Evolutionary conservation across 2,888 invertebrate genomes (phyloP).

Genomic region (Hyles lineata): DNA sequence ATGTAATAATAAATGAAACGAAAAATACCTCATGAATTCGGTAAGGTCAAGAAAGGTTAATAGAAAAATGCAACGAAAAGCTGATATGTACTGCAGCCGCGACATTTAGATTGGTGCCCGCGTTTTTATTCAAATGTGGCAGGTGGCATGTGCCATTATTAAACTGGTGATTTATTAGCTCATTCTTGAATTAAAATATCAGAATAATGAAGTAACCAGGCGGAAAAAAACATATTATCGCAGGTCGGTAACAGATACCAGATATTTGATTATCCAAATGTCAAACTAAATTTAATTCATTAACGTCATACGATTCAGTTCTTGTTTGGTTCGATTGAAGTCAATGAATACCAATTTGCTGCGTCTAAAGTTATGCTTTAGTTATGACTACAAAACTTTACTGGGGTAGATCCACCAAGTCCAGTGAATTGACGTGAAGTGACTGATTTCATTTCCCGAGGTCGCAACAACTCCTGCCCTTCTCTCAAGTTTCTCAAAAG

Average conservation of each 20-base stretch:
- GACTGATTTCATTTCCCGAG: too few relatives aligned
- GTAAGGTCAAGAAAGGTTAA: slow-evolving; percentile 1
- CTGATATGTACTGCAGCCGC: slow-evolving; percentile 5
- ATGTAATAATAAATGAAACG: slow-evolving; percentile 6
- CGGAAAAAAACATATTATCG: slow-evolving; percentile 7
- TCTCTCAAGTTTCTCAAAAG: too few relatives aligned
- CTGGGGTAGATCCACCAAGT: too few relatives aligned
- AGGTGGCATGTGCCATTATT: slow-evolving; percentile 3
- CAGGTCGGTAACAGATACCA: slow-evolving; percentile 17
- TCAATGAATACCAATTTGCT: too few relatives aligned
- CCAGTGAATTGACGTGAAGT: too few relatives aligned
- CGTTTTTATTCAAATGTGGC: slow-evolving; percentile 10
- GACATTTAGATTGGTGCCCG: slow-evolving; percentile 9
- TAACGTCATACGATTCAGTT: too few relatives aligned
- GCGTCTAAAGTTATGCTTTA: too few relatives aligned
- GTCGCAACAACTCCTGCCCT: too few relatives aligned
- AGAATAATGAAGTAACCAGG: not conserved
- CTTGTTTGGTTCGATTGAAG: too few relatives aligned
- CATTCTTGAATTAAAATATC: not conserved
- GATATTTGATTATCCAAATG: not conserved
- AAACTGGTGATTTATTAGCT: not conserved
- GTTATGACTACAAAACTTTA: too few relatives aligned
- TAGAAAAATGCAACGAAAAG: slow-evolving; percentile 2
- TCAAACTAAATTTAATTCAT: not conserved
- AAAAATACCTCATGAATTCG: not conserved